Percentiles rank a stretch among this genome's conserved stretches.
phyloP scores from a whole-genome alignment of 2,888 invertebrate genomes.

The Perizoma flavofasciatum region DNA sequence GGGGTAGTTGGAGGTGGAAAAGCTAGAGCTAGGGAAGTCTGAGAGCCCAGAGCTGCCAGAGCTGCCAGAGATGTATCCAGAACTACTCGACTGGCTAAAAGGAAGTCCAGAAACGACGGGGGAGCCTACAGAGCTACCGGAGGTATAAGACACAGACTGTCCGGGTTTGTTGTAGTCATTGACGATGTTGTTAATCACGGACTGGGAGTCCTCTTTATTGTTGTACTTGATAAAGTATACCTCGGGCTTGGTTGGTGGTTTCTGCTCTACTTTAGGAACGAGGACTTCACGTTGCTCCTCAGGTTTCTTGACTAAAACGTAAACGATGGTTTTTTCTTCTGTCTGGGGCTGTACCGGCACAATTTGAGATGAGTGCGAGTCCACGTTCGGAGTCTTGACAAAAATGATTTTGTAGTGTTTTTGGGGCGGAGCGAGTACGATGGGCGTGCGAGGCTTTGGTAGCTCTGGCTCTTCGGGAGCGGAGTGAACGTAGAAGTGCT shows the following conservation, averaged over 20 bases:
- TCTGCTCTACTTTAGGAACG: slow-evolving; percentile 86
- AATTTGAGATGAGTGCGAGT: slow-evolving; percentile 86
- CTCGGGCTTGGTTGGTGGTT: slow-evolving; percentile 89
- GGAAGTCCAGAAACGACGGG: slow-evolving; percentile 7
- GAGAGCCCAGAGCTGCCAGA: slow-evolving; percentile 7
- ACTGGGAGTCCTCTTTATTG: slow-evolving; percentile 83
- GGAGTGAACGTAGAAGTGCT: slow-evolving; percentile 77
- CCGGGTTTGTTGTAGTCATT: slow-evolving; percentile 59
- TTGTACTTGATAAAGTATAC: slow-evolving; percentile 92
- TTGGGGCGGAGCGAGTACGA: slow-evolving; percentile 85
- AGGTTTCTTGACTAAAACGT: slow-evolving; percentile 90
- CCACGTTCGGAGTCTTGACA: slow-evolving; percentile 87
- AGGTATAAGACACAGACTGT: slow-evolving; percentile 35
- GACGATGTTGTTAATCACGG: slow-evolving; percentile 75
- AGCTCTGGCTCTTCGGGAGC: slow-evolving; percentile 79
- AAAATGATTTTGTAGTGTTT: slow-evolving; percentile 92
- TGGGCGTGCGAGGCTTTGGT: slow-evolving; percentile 83
- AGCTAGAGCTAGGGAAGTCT: slow-evolving; percentile 5
- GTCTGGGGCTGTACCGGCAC: slow-evolving; percentile 87
- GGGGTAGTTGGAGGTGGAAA: slow-evolving; percentile 11
- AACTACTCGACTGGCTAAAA: slow-evolving; percentile 1
- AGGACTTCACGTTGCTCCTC: slow-evolving; percentile 87
- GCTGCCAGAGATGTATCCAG: slow-evolving; percentile 8
- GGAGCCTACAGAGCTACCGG: slow-evolving; percentile 25
- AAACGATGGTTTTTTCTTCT: slow-evolving; percentile 90